Evolutionary conservation across 2,113 vertebrate species (phyloP), one percentile per base, ranked within the genome.

Genomic region (Diglossa brunneiventris): DNA sequence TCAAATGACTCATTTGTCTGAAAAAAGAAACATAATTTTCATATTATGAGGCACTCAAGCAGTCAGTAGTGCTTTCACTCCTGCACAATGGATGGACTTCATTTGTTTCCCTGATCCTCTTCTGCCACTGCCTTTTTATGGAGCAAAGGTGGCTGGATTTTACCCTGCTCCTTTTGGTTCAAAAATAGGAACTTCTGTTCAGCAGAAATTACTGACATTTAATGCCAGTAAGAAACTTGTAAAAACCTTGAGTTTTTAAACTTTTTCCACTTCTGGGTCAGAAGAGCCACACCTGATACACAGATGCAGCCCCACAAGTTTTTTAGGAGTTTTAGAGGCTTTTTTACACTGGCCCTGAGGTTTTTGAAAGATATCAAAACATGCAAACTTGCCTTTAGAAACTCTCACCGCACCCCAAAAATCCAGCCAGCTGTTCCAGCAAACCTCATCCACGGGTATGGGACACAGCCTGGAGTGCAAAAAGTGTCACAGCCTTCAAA

Each of bases 1-100:
- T 89, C 85, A 94, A 94, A 94, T 30, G 62, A 59, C 35, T 72
- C 53, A 77, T 86, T 68, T 90, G 64, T 35, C 89, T 82, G 90
- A 87, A 90, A 87, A 93, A 87, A 64, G 61, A 77, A 74, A n/a
- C 37, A n/a, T 44, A 56, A 93, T 96, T 92, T 90, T 68, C 30
- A 16, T 79, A 90, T 58, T 84, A 64, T 14, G 44, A 89, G 42
- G 73, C 61, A 89, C 44, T 90, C 56, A 30, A 87, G 80, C 68
- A 95, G 61, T 37, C 79, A 79, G 61, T 58, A 55, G 53, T 44
- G 63, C 64, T 92, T 79, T 88, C 73, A 87, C 62, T 93, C 69
- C 55, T 87, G 49, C 64, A 53, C 28, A 0, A 89, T 76, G 68
- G 78, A 94, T 76, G 53, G 46, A 69, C 80, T 81, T 82, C 23